Evolutionary conservation across 2,888 invertebrate genomes (phyloP), one percentile per base, ranked within the genome.

Genomic region (Trachelus iudaicus): DNA sequence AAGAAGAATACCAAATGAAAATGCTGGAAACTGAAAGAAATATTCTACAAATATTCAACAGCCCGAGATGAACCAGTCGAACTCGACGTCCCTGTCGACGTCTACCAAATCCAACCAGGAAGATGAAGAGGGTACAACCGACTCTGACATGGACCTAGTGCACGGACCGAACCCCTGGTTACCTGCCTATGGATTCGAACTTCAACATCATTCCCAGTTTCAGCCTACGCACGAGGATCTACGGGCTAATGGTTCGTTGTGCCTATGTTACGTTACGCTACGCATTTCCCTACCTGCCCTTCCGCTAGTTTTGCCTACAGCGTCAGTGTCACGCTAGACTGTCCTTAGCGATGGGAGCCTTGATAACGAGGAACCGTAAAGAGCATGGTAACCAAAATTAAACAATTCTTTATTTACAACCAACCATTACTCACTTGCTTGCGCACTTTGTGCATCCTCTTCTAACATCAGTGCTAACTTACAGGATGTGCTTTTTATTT

Each of bases 141-240:
- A 75, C 30, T 78, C 85, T 78, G 90, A 90, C 81, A 87, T 89
- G 89, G 88, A 90, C 78, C 85, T 90, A 85, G 90, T 92, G 82
- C 90, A 92, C 87, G 95, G 95, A 86, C 94, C 94, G 89, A 95
- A 95, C 93, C 95, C 95, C 88, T 96, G 96, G 96, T 93, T 95
- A 92, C 96, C 96, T 85, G 96, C 96, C 87, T 96, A 96, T 90
- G 96, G 96, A 86, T 96, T 95, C 93, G 92, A 94, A 88, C 93
- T 94, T 87, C 93, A 94, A 91, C 95, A 95, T 89, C 93, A 89
- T 69, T 77, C 83, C 76, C 81, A 82, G 84, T 89, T 88, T 79
- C 90, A 90, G 71, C 85, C 89, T 30, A 85, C 87, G 77, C 89
- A 90, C 81, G 91, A 91, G 87, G 91, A 91, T 88, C 82, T 88